Evolutionary conservation across 2,888 invertebrate genomes (phyloP), one percentile per base, ranked within the genome.

Genomic region (Mesorhabditis spiculigera): DNA sequence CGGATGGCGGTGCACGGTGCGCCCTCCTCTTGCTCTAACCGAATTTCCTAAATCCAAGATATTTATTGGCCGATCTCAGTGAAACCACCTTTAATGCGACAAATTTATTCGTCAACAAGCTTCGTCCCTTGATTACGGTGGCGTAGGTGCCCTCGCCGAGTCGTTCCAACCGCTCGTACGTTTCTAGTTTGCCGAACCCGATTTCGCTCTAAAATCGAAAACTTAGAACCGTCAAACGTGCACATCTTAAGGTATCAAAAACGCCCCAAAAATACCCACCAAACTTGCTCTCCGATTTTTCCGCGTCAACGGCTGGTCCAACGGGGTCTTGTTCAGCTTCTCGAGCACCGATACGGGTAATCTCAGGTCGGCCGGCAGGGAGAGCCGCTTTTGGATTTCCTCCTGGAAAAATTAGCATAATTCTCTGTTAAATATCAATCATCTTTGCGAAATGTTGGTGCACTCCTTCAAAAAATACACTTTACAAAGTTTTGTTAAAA

Each of bases 121-220:
- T 90, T 81, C 89, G 89, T 63, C 91, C 91, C 86, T 90, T 90
- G 87, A 89, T 91, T 77, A 91, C 91, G 70, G 90, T 90, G 68
- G 91, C 91, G 86, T 91, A 91, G 44, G 91, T 91, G 71, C 91
- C 91, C 89, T 91, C 90, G 75, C 91, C 91, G 67, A 91, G 86
- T 86, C 90, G 90, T 81, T 90, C 89, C 76, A 91, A 86, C 84
- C 90, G 91, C 69, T 89, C 89, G 85, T 91, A 91, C 8, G 91
- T 90, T 86, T 91, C 91, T 85, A 90, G 89, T 81, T 90, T 89
- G 10, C 91, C 91, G 86, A 91, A 91, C 28, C 91, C 91, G 82
- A 91, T 90, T 86, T 91, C 91, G 58, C 90, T 90, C 88, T 89
- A 86, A 70, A 87, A 28, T 3, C 28, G 28, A 28, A n/a, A n/a